Evolutionary conservation across 2,113 vertebrate genomes (phyloP), one percentile per base, ranked within the genome.

Genomic region (Forbesichthys papilliferus): DNA sequence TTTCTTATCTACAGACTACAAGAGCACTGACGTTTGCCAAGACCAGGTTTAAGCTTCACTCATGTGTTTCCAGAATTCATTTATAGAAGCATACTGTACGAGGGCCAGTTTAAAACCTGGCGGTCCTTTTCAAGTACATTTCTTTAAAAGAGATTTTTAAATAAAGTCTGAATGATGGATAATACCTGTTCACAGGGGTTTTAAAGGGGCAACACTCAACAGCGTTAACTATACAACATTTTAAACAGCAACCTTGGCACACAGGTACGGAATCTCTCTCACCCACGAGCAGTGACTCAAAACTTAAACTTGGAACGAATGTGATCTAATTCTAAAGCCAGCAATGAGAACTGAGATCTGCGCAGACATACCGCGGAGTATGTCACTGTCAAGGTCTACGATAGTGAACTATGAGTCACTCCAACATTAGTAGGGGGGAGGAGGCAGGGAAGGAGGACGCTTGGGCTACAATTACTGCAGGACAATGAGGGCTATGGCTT

Each of bases 361-460:
- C 36, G 27, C 47, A 62, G 42, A 79, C 56, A 77, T 65, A 82
- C 9, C 52, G 64, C 78, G 64, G 48, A 59, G 57, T 83, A 78
- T 68, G 78, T 67, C 69, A 80, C 60, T 68, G 75, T 85, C 73
- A 86, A 79, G 54, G 54, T 20, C 54, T 11, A 0, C 68, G 81
- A 84, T 76, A 87, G 80, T 81, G 61, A 85, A 86, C 89, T 83
- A 48, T 92, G 91, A 93, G 66, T 90, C 88, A 90, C 64, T 86
- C 11, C 9, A 76, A 82, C 87, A 89, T 89, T 80, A 78, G 69
- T 71, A 68, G 71, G 72, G 79, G 36, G 36, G 36, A 11, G 14
- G 48, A 20, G 0, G 70, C 80, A 79, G 68, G 83, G 70, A 69
- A 68, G 71, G 79, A 70, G 71, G 68, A 75, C 63, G 73, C 75